Base-by-base conservation (phyloP, 2,888 invertebrate genomes). In the Pachydiplax longipennis region DNA sequence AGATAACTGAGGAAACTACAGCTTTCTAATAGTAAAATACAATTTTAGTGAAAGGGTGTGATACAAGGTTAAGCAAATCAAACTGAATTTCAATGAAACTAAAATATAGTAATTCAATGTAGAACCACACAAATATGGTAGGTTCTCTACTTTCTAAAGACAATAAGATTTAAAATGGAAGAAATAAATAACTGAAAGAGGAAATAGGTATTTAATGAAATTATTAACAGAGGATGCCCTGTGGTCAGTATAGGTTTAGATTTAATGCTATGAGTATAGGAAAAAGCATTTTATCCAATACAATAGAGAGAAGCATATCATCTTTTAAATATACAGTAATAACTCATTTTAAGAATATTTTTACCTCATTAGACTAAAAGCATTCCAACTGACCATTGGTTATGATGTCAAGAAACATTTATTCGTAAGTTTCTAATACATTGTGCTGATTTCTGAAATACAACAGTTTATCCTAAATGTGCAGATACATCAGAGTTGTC, bases 181-280 rank as follows among this genome's bases (percentile, higher is more conserved):
- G n/a, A 87, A 87, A 25, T n/a, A 87, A 87, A 87, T 58, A 53
- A 53, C 58, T 35, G 31, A 87, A 87, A n/a, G 31, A 31, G 73
- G 25, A 73, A 3, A 73, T 31, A 31, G 31, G 25, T 13, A 31
- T 73, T 31, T 25, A 73, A 31, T 31, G 73, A 31, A 31, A 73
- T 31, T 12, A 31, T 37, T 22, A 87, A 65, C 53, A 15, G 37
- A 25, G 31, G 35, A 35, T 37, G 37, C 37, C 25, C 83, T 31
- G 61, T 65, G 87, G 87, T 61, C 61, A 61, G 87, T 87, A 83
- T 83, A 87, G 87, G 87, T 61, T 61, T 65, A 87, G 87, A 87
- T 87, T 87, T 87, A 87, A 87, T 87, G 87, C 87, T 87, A 61
- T 48, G 61, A 87, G 65, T 37, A 87, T 44, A n/a, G 35, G n/a